These are phyloP conservation scores for Pachyseris speciosa DNA, from an alignment of 64 coral and sea anemone species.

Conservation along the genomic window DNA sequence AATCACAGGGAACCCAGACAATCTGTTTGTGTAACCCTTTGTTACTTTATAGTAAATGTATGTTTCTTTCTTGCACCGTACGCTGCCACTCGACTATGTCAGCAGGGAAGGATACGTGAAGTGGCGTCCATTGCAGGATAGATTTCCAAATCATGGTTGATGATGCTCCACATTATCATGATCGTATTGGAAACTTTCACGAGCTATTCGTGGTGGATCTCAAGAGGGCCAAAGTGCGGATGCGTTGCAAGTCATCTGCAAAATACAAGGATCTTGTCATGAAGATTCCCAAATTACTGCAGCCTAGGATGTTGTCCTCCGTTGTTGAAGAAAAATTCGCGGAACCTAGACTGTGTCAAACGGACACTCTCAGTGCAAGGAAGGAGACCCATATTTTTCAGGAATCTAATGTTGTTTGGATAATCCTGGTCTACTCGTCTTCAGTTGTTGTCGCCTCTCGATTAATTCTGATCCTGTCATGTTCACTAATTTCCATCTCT, in stretches of 20 bases:
- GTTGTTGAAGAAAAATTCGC: not conserved
- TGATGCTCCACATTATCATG: not conserved
- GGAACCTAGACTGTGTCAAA: not conserved
- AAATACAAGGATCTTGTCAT: not conserved
- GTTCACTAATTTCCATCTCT: too few relatives aligned
- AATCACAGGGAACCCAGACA: too few relatives aligned
- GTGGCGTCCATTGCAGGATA: too few relatives aligned
- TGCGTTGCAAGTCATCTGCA: not conserved
- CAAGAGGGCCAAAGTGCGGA: not conserved
- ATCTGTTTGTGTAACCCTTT: too few relatives aligned
- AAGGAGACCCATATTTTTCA: constrained; percentile 51
- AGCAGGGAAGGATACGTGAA: too few relatives aligned
- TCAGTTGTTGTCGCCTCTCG: not conserved
- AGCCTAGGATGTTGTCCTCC: not conserved
- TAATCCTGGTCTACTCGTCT: not conserved
- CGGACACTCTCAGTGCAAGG: constrained; percentile 40
- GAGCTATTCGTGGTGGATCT: not conserved
- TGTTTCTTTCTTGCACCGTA: too few relatives aligned
- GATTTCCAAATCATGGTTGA: too few relatives aligned
- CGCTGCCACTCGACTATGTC: too few relatives aligned
- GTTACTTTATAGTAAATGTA: too few relatives aligned
- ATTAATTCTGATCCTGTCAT: too few relatives aligned
- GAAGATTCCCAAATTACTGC: not conserved
- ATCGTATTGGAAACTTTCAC: not conserved
- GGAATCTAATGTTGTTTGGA: not conserved